These are phyloP conservation scores for Peucedramus taeniatus DNA, from an alignment of 2,113 vertebrate species.

Conservation along the genomic window DNA sequence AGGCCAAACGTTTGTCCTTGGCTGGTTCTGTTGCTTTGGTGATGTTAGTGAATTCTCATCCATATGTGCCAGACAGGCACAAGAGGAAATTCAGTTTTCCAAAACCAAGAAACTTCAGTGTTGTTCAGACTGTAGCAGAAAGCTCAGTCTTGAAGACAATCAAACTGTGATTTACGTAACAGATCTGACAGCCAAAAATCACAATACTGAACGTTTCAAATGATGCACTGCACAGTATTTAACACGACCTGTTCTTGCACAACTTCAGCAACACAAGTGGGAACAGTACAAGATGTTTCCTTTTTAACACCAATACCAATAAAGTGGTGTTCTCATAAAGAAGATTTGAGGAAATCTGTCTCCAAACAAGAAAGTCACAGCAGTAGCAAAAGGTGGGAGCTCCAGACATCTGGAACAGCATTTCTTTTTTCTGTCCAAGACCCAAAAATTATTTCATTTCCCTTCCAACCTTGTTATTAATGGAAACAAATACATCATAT, in stretches of 20 bases:
- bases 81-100: slow-evolving; percentile 49
- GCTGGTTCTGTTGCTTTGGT: slow-evolving; percentile 49
- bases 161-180: slow-evolving; percentile 13
- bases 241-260: neutral
- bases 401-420: neutral
- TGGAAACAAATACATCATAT: neutral
- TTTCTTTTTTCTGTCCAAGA: neutral
- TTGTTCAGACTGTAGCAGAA: slow-evolving; percentile 38
- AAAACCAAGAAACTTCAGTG: slow-evolving; percentile 53
- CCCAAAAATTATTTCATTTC: neutral
- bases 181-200: slow-evolving; percentile 20
- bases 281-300: neutral
- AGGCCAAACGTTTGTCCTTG: slow-evolving; percentile 62
- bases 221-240: neutral
- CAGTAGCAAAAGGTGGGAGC: neutral
- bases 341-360: neutral
- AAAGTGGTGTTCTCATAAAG: neutral
- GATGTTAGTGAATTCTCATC: slow-evolving; percentile 48
- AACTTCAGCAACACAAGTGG: neutral
- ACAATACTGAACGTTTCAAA: neutral
- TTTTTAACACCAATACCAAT: neutral
- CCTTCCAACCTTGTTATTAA: neutral
- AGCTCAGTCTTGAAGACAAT: slow-evolving; percentile 24
- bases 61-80: slow-evolving; percentile 31
- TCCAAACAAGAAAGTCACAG: slow-evolving; percentile 1